A percentile compares a stretch with the other conserved stretches of the same genome.
phyloP scores from a whole-genome alignment of 2,113 vertebrate genomes.

The Chionodraco myersi region DNA sequence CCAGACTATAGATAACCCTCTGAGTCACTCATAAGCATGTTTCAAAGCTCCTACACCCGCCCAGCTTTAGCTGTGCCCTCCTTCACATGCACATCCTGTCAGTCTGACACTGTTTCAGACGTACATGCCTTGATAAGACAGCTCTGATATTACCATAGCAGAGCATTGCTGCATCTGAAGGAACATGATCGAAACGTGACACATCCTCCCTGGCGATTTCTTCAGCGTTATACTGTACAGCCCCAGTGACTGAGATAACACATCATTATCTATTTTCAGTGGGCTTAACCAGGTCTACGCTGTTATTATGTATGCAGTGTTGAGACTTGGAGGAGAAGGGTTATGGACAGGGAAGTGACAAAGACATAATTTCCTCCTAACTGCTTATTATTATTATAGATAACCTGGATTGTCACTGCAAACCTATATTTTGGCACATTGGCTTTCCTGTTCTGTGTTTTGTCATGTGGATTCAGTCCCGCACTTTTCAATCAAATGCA shows the following conservation, averaged over 20 bases:
- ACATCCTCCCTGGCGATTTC: constrained; percentile 41
- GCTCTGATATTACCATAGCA: constrained; percentile 44
- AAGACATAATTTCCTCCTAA: constrained; percentile 13
- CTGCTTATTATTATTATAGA: constrained; percentile 5
- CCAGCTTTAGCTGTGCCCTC: constrained; percentile 35
- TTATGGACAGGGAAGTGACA: constrained; percentile 34
- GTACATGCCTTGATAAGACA: constrained; percentile 31
- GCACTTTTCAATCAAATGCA: too few relatives aligned
- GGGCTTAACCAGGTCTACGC: constrained; percentile 24
- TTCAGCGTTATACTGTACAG: constrained; percentile 27
- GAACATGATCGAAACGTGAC: constrained; percentile 49
- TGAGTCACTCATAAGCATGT: constrained; percentile 44
- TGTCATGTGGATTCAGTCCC: background rate
- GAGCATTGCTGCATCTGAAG: constrained; percentile 9
- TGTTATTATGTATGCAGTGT: constrained; percentile 60
- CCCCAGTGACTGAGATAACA: constrained; percentile 60
- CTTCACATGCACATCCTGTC: constrained; percentile 55
- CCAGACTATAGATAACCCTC: constrained; percentile 42
- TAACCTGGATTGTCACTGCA: background rate
- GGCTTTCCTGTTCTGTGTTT: background rate
- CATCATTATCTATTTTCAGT: constrained; percentile 73
- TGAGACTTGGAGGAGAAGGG: constrained; percentile 32
- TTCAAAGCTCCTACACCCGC: constrained; percentile 28
- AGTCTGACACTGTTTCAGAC: constrained; percentile 44
- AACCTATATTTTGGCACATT: background rate